Evolutionary conservation across 2,888 invertebrate genomes (phyloP).

Genomic region (Caenorhabditis sp.): DNA sequence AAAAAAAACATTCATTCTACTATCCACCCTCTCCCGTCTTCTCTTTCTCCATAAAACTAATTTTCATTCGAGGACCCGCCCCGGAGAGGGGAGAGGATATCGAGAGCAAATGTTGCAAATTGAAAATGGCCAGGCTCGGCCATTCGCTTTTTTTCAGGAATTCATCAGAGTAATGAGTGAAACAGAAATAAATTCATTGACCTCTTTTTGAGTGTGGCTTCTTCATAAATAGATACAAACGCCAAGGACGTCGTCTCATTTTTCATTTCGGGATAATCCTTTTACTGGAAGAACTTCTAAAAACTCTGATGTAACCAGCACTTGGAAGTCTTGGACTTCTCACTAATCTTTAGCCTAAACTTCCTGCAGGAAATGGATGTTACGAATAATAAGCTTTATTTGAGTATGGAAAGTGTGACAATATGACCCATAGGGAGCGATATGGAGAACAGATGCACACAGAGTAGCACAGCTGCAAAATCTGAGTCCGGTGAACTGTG

Average conservation of each 20-base stretch:
- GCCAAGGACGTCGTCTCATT: constrained; percentile 14
- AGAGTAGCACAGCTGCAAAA: neutral
- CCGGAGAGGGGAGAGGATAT: constrained; percentile 10
- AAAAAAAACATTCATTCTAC: constrained; percentile 49
- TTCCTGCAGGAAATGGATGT: neutral
- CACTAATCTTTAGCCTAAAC: constrained; percentile 2
- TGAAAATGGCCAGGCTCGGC: constrained; percentile 52
- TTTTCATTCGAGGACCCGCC: constrained; percentile 57
- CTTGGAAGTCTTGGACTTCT: constrained; percentile 12
- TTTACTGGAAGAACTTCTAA: neutral
- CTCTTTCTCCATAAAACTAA: constrained; percentile 54
- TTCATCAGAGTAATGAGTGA: constrained; percentile 49
- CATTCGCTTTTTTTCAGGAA: constrained; percentile 30
- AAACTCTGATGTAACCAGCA: constrained; percentile 28
- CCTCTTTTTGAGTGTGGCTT: constrained; percentile 21
- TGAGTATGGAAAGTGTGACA: neutral
- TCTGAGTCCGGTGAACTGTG: constrained; percentile 4
- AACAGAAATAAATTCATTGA: neutral
- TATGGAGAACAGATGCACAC: constrained; percentile 5
- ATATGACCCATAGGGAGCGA: neutral
- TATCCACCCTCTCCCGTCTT: constrained; percentile 33
- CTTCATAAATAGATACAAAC: constrained; percentile 49
- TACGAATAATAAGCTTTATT: constrained; percentile 6
- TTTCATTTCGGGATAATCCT: constrained; percentile 29
- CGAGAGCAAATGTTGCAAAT: constrained; percentile 60